Evolutionary conservation across 2,113 vertebrate genomes (phyloP).

Genomic region (Atlantisia rogersi): DNA sequence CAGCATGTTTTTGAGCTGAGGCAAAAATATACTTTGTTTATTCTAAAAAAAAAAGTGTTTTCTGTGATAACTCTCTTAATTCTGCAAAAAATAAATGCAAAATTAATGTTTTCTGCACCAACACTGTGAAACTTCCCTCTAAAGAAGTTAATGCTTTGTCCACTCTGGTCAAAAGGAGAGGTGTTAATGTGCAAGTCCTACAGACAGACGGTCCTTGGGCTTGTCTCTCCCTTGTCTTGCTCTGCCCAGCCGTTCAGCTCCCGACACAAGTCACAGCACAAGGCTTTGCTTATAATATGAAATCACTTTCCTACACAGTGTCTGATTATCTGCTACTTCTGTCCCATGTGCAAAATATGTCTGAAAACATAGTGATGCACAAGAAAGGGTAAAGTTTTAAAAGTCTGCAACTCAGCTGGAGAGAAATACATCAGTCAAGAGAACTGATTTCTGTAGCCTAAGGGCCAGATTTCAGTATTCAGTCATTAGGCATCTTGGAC

Average conservation of each 20-base stretch:
- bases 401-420: not conserved
- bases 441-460: not conserved
- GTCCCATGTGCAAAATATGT: not conserved
- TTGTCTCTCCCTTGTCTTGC: not conserved
- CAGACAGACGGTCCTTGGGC: not conserved
- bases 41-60: not conserved
- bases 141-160: not conserved
- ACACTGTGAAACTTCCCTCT: not conserved
- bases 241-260: not conserved
- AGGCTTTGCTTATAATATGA: not conserved
- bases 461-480: not conserved
- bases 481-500: not conserved
- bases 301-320: not conserved
- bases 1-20: not conserved
- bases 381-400: not conserved
- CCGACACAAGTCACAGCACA: not conserved
- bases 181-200: not conserved
- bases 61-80: not conserved
- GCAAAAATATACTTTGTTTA: not conserved
- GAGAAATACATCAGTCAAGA: not conserved
- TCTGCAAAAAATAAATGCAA: not conserved
- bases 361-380: not conserved
- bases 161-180: not conserved
- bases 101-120: not conserved
- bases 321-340: not conserved